phyloP scores from a whole-genome alignment of 2,113 vertebrate genomes.

The Nothocercus nigrocapillus region DNA sequence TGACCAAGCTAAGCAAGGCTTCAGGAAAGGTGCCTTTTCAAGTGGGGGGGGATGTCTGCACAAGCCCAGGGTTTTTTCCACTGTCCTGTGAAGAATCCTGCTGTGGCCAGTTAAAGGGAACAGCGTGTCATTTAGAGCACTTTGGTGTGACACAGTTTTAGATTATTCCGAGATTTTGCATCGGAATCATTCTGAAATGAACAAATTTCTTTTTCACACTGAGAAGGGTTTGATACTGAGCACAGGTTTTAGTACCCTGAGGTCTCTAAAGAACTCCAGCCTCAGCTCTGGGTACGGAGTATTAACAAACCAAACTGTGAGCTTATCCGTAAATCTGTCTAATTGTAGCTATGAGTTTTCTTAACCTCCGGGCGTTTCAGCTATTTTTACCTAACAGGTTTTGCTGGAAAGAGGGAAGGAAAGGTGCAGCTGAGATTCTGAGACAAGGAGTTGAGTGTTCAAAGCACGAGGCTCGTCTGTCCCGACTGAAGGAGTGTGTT shows the following conservation, averaged over 20 bases:
- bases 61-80: neutral
- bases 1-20: neutral
- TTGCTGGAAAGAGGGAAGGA: neutral
- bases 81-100: neutral
- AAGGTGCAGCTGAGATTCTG: neutral
- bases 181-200: no score
- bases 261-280: neutral
- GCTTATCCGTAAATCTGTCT: neutral
- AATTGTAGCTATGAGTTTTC: neutral
- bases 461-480: neutral
- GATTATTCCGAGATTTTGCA: neutral
- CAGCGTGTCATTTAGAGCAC: no score
- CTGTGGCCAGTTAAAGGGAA: neutral
- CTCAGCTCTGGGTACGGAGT: neutral
- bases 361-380: neutral
- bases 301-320: neutral
- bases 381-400: neutral
- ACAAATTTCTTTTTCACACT: rapidly evolving
- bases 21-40: rapidly evolving
- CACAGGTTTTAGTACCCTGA: neutral
- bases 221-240: neutral
- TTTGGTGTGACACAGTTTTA: neutral
- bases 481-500: neutral
- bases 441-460: neutral
- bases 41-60: rapidly evolving